These are phyloP conservation scores for Montipora sp. DNA, from an alignment of 64 coral and sea anemone genomes.

Conservation along the genomic window DNA sequence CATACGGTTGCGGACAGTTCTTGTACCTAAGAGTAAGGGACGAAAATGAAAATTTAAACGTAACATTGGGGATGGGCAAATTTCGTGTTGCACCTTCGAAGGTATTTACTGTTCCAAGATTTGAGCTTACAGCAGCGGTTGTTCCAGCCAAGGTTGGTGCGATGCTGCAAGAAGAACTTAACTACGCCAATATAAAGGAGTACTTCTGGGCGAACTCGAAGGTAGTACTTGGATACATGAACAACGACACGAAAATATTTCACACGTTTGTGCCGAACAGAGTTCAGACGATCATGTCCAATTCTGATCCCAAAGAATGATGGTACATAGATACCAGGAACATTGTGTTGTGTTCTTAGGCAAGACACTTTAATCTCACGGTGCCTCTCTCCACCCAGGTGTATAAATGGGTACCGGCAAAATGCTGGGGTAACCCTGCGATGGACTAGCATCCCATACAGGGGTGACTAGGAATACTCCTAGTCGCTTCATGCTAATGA, in stretches of 20 bases:
- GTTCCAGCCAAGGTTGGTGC: background rate
- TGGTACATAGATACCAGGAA: constrained; percentile 14
- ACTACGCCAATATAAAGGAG: background rate
- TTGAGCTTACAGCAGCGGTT: background rate
- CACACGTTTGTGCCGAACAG: constrained; percentile 49
- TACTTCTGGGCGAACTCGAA: background rate
- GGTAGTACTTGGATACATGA: constrained; percentile 14
- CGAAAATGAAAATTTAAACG: constrained; percentile 7
- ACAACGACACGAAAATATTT: background rate
- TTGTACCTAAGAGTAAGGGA: constrained; percentile 22
- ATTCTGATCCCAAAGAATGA: constrained; percentile 33
- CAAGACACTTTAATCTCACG: too few species aligned
- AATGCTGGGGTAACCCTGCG: too few species aligned
- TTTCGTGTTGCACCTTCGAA: too few species aligned
- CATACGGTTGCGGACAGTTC: constrained; percentile 9
- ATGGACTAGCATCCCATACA: too few species aligned
- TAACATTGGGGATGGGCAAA: background rate
- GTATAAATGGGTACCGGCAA: too few species aligned
- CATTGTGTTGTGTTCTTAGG: too few species aligned
- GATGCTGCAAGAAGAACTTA: background rate
- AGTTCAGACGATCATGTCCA: constrained; percentile 19
- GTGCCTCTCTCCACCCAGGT: too few species aligned
- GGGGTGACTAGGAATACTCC: too few species aligned
- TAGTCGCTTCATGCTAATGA: too few species aligned
- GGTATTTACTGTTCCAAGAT: too few species aligned